Percentiles rank a stretch among this genome's conserved stretches.
Conservation (phyloP, 2,797 vertebrate genomes). For the Lithobates pipiens region DNA sequence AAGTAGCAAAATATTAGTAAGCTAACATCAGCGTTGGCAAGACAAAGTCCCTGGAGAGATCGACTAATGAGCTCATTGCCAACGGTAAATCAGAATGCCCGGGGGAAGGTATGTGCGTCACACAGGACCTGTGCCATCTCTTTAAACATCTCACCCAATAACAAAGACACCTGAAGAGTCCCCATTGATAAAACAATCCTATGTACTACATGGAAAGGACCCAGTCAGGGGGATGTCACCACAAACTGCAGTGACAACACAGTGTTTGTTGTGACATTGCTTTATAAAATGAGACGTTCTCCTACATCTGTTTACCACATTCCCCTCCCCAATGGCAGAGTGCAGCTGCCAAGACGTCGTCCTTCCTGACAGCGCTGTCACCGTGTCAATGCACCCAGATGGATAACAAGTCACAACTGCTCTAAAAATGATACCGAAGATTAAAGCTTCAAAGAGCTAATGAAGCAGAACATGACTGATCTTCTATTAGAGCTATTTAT, state of each 20-base stretch:
- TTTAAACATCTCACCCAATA: neutral
- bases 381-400: neutral
- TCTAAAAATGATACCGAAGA: slow-evolving; percentile 27
- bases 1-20: slow-evolving; percentile 33
- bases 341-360: neutral
- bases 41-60: neutral
- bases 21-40: slow-evolving; percentile 27
- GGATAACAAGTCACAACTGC: slow-evolving; percentile 17
- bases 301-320: neutral
- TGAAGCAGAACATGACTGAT: slow-evolving; percentile 1
- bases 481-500: slow-evolving; percentile 14
- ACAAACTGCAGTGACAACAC: neutral
- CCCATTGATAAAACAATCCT: neutral
- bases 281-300: neutral
- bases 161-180: neutral
- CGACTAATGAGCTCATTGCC: slow-evolving; percentile 15
- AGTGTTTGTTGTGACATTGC: slow-evolving; percentile 1
- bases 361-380: neutral
- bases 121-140: neutral
- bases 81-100: neutral
- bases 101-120: slow-evolving; percentile 26
- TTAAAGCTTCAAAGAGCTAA: neutral
- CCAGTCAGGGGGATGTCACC: neutral
- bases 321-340: neutral
- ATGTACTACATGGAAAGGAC: neutral